Conservation (phyloP, 2,888 invertebrate species). For the Synanthedon vespiformis region DNA sequence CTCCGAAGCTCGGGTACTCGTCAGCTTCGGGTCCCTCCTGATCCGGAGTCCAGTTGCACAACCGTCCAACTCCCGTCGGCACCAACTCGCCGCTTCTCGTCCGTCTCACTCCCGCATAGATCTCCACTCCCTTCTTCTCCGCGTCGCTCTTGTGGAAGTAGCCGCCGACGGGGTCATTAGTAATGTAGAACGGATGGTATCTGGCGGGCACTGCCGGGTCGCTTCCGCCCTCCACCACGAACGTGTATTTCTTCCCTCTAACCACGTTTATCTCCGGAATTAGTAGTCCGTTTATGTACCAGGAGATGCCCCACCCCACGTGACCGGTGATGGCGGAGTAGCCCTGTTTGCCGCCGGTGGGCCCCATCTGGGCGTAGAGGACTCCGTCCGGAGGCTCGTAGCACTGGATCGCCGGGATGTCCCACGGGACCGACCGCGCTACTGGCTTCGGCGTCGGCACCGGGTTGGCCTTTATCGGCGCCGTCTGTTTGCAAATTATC, state of each 20-base stretch:
- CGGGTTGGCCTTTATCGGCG: constrained; percentile 40
- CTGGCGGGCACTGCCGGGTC: constrained; percentile 83
- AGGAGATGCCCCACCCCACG: constrained; percentile 93
- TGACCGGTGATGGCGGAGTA: constrained; percentile 91
- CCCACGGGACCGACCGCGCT: constrained; percentile 77
- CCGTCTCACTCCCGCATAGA: constrained; percentile 85
- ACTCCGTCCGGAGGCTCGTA: constrained; percentile 91
- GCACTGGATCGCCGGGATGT: constrained; percentile 90
- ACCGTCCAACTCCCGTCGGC: constrained; percentile 84
- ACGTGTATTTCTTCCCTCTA: constrained; percentile 87
- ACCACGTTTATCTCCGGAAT: constrained; percentile 93
- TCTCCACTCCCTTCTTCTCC: constrained; percentile 81
- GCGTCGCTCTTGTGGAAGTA: constrained; percentile 85
- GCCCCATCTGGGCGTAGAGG: constrained; percentile 93
- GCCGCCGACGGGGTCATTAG: constrained; percentile 92
- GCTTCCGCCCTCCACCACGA: constrained; percentile 88
- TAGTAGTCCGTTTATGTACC: constrained; percentile 94
- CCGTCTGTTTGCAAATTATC: constrained; percentile 10
- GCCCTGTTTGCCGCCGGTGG: constrained; percentile 90
- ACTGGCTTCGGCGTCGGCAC: constrained; percentile 74
- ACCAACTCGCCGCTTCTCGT: constrained; percentile 75
- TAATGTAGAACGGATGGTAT: constrained; percentile 94
- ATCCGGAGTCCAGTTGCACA: constrained; percentile 90
- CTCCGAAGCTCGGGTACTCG: constrained; percentile 88
- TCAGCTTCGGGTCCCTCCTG: constrained; percentile 78